Evolutionary conservation across 2,113 vertebrate species (phyloP).

Genomic region (Notothenia rossii): DNA sequence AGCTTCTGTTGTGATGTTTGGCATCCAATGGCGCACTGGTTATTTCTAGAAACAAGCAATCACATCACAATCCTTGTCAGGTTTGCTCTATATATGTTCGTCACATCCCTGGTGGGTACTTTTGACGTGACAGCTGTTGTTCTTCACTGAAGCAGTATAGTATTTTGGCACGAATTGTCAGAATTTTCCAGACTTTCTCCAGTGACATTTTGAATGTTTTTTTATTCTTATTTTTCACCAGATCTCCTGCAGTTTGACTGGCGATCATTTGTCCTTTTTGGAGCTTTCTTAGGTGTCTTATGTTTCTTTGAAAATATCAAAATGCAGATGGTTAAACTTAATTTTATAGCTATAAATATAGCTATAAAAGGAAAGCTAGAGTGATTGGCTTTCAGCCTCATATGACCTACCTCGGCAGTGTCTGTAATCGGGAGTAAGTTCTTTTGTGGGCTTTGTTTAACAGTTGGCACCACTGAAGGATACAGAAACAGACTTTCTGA

Average conservation of each 20-base stretch:
- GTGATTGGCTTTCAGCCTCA: slow-evolving; percentile 20
- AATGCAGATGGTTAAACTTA: slow-evolving; percentile 13
- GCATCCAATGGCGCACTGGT: slow-evolving; percentile 6
- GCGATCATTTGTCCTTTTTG: slow-evolving; percentile 23
- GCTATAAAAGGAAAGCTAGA: not conserved
- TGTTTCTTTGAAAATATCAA: slow-evolving; percentile 44
- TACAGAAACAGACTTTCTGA: slow-evolving; percentile 16
- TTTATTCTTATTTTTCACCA: slow-evolving; percentile 18
- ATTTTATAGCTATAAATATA: slow-evolving; percentile 4
- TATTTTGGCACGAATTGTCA: slow-evolving; percentile 21
- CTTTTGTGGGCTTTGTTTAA: slow-evolving; percentile 5
- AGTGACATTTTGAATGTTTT: slow-evolving; percentile 21
- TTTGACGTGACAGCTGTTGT: slow-evolving; percentile 49
- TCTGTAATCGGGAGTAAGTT: slow-evolving; percentile 38
- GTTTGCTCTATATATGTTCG: slow-evolving; percentile 17
- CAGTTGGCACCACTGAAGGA: slow-evolving; percentile 36
- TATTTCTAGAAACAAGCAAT: slow-evolving; percentile 47
- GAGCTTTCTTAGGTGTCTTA: slow-evolving; percentile 11
- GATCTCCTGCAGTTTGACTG: slow-evolving; percentile 19
- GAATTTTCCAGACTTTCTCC: slow-evolving; percentile 45
- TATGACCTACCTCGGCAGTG: not conserved
- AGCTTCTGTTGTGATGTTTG: slow-evolving; percentile 27
- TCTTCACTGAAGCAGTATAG: slow-evolving; percentile 26
- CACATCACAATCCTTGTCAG: slow-evolving; percentile 41
- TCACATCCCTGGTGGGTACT: slow-evolving; percentile 26